Evolutionary conservation across 2,888 invertebrate species (phyloP).

Genomic region (Shargacucullia verbasci): DNA sequence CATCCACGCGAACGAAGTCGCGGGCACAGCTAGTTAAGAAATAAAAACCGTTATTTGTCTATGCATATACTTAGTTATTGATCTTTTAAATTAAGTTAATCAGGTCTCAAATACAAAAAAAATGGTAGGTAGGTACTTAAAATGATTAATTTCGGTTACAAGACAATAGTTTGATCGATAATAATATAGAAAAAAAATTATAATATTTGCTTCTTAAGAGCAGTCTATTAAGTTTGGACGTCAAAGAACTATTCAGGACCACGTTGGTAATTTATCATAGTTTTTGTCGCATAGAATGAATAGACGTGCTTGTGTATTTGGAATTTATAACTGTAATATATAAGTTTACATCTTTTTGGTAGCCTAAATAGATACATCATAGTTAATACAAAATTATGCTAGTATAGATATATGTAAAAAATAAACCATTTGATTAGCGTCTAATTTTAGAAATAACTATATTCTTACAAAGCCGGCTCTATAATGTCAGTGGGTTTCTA

Average conservation of each 20-base stretch:
- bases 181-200: constrained; percentile 55
- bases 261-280: constrained; percentile 79
- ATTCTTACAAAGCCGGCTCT: not conserved
- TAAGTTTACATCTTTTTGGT: constrained; percentile 47
- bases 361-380: constrained; percentile 41
- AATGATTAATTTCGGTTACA: constrained; percentile 45
- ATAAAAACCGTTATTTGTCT: constrained; percentile 40
- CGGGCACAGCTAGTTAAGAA: too few relatives aligned
- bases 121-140: constrained; percentile 19
- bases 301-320: constrained; percentile 67
- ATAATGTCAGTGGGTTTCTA: constrained; percentile 11
- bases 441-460: not conserved
- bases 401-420: constrained; percentile 1
- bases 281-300: constrained; percentile 76
- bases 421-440: constrained; percentile 4
- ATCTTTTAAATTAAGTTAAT: constrained; percentile 34
- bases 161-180: constrained; percentile 67
- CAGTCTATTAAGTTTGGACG: constrained; percentile 65
- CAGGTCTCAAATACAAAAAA: constrained; percentile 36
- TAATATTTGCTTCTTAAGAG: constrained; percentile 56
- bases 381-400: constrained; percentile 12
- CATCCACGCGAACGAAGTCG: too few relatives aligned
- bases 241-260: constrained; percentile 74
- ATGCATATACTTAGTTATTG: constrained; percentile 19
- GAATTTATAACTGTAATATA: constrained; percentile 74